Base-by-base conservation (phyloP, 2,113 vertebrate genomes). In the Cyanistes caeruleus region DNA sequence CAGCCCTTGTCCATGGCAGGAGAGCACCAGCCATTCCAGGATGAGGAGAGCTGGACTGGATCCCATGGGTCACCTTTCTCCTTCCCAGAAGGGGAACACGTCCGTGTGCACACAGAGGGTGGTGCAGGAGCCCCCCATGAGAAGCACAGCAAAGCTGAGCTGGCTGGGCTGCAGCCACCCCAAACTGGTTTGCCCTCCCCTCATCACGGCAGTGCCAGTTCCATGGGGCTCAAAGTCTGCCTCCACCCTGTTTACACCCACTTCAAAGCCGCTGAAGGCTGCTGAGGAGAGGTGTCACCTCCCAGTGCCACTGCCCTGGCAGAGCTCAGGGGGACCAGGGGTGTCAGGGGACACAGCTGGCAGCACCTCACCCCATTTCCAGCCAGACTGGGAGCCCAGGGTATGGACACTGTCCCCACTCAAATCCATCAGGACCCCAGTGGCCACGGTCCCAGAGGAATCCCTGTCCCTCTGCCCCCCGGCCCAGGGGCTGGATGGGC, bases 201-300 rank as follows among this genome's bases (percentile, higher is more conserved):
- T 41, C 1, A 0, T 56, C 33, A 55, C 0, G 12, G 76, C 72
- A 39, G 35, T 14, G 13, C 68, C 4, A 2, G 85, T 12, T 46
- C 4, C 1, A 31, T 17, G 73, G 72, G 59, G 94, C 95, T 96
- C 96, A 97, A 97, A 95, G 95, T 97, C 96, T 95, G 60, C 39
- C 88, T 65, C 80, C 94, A 64, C 94, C 86, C 69, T 93, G 76
- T 95, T 97, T 90, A 92, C 58, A 90, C 19, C 39, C 10, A 0
- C 31, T 85, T 76, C 79, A 76, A 63, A 94, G 51, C 21, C 9
- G 46, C 59, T 69, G 88, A 52, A n/a, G 28, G 19, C 49, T 82
- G 67, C 7, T 44, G 52, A 58, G 62, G 43, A 63, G 30, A 31
- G 3, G 2, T 15, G 31, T 22, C 75, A 43, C 83, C 33, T 65